These are phyloP conservation scores for Anneissia japonica DNA, from an alignment of 35 echinoderm and acorn worm genomes.

Conservation along the genomic window DNA sequence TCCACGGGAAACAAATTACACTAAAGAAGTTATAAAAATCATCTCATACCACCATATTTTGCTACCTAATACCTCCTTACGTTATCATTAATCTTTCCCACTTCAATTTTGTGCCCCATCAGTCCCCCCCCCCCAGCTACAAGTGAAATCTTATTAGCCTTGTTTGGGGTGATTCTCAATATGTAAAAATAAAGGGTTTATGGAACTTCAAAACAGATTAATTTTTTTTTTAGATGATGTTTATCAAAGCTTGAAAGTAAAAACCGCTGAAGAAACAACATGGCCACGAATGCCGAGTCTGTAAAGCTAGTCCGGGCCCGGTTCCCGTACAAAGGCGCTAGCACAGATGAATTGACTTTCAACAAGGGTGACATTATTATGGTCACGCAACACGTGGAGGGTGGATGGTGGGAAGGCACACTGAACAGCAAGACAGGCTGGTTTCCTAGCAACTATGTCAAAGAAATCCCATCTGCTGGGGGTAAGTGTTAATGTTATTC, in stretches of 20 bases:
- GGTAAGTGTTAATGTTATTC: not conserved
- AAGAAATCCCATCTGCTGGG: not conserved
- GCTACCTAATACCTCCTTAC: no score
- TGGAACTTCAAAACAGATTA: no score
- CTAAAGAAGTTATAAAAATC: no score
- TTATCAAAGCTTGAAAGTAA: not conserved
- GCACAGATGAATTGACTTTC: not conserved
- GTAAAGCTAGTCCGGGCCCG: not conserved
- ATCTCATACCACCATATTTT: no score
- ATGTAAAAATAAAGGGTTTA: no score
- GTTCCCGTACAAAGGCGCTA: conserved; percentile 3
- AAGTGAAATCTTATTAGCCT: no score
- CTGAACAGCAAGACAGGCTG: conserved; percentile 5
- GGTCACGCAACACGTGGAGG: conserved; percentile 1
- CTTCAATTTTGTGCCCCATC: no score
- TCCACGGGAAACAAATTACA: no score
- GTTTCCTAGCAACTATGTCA: conserved; percentile 19
- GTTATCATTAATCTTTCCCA: no score
- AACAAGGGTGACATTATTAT: conserved; percentile 4
- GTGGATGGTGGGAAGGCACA: conserved; percentile 20
- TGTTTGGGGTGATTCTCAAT: no score
- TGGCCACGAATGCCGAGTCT: not conserved
- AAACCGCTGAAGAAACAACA: not conserved
- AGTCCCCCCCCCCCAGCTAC: no score
- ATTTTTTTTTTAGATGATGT: not conserved